Evolutionary conservation across 2,797 vertebrate genomes (phyloP).

Genomic region (Luscinia luscinia): DNA sequence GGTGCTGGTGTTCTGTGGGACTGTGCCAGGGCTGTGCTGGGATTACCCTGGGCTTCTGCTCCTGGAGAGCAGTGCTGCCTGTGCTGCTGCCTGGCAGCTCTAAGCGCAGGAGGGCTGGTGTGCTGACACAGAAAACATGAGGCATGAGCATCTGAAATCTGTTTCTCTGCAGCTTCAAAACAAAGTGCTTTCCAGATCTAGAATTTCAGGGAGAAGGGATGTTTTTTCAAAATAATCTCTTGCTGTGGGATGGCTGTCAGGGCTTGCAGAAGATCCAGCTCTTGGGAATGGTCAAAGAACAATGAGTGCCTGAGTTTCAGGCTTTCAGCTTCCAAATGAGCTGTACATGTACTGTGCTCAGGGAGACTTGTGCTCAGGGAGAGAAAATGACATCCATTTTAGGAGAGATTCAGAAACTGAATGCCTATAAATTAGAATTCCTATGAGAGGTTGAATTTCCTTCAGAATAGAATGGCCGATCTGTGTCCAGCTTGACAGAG

Average conservation of each 20-base stretch:
- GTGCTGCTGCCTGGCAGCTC: not conserved
- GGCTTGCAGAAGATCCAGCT: not conserved
- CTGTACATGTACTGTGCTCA: accelerated
- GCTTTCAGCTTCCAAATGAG: not conserved
- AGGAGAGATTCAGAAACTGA: not conserved
- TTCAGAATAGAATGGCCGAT: not conserved
- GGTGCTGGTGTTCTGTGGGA: not conserved
- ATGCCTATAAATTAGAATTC: not conserved
- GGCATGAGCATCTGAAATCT: not conserved
- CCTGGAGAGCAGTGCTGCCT: not conserved
- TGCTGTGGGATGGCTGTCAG: not conserved
- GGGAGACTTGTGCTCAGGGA: not conserved
- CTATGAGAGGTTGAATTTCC: not conserved
- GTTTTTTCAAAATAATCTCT: not conserved
- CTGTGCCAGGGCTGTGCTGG: not conserved
- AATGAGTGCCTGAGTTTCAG: not conserved
- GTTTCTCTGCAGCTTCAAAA: not conserved
- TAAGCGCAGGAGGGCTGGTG: accelerated
- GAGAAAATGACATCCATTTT: not conserved
- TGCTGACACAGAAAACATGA: not conserved
- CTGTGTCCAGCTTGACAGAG: not conserved
- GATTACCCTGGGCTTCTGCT: not conserved
- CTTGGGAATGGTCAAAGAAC: not conserved
- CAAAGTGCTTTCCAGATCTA: not conserved
- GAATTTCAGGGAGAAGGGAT: not conserved